Conservation (phyloP, 2,888 invertebrate species). For the Sinohyriopsis cumingii region DNA sequence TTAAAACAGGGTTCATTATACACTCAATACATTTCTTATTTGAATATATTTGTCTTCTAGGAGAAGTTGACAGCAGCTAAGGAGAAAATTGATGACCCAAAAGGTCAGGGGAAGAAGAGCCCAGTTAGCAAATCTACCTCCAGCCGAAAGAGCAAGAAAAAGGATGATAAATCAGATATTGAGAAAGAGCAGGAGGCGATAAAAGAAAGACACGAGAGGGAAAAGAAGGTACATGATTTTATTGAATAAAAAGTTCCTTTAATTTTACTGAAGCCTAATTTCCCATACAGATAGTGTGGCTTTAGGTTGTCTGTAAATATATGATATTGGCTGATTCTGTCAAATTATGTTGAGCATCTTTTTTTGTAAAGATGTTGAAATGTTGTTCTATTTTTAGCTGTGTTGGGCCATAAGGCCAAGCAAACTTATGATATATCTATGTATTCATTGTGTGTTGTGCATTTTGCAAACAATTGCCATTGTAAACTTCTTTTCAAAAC, state of each 20-base stretch:
- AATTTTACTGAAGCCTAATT: no score
- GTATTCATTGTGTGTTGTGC: no score
- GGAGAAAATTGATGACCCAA: constrained; percentile 31
- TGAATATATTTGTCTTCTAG: constrained; percentile 15
- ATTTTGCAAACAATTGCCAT: no score
- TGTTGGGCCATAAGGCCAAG: no score
- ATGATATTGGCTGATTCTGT: no score
- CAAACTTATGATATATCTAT: no score
- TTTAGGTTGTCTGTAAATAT: no score
- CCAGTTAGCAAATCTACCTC: constrained; percentile 10
- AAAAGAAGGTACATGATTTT: constrained; percentile 20
- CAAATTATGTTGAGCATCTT: no score
- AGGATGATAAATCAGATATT: constrained; percentile 33
- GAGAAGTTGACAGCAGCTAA: constrained; percentile 41
- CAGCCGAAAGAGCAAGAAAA: constrained; percentile 25
- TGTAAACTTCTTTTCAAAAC: no score
- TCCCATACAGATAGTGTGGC: no score
- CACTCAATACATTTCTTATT: background rate
- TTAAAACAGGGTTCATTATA: background rate
- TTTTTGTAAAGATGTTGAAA: no score
- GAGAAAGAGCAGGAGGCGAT: constrained; percentile 48
- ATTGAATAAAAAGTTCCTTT: background rate
- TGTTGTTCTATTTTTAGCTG: no score
- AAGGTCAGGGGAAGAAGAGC: constrained; percentile 10
- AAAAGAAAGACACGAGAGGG: constrained; percentile 34